Evolutionary conservation across 2,888 invertebrate species (phyloP).

Genomic region (Lasioglossum calceatum): DNA sequence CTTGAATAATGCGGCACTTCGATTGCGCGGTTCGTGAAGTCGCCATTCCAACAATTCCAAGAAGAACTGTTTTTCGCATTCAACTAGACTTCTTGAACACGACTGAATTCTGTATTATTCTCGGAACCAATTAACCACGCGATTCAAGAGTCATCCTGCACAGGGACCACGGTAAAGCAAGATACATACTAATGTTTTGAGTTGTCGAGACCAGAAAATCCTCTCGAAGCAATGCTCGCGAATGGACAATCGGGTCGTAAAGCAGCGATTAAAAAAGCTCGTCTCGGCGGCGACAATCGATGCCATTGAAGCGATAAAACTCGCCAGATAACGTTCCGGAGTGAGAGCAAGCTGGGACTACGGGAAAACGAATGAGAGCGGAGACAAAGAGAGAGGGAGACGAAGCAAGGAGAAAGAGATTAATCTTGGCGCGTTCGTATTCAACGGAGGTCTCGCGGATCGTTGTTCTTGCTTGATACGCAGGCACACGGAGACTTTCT

Average conservation of each 20-base stretch:
- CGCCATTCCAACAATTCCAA: not conserved
- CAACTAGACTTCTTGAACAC: not conserved
- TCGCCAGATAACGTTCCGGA: constrained; percentile 31
- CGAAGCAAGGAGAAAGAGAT: constrained; percentile 12
- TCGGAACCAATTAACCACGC: not conserved
- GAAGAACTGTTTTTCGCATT: not conserved
- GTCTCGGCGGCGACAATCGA: constrained; percentile 14
- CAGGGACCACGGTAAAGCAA: not conserved
- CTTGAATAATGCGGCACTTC: not conserved
- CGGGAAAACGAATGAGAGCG: constrained; percentile 31
- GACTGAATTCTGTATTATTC: not conserved
- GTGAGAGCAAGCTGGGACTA: constrained; percentile 1
- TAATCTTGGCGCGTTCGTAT: constrained; percentile 47
- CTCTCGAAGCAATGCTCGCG: not conserved
- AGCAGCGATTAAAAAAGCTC: constrained; percentile 24
- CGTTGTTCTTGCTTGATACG: constrained; percentile 23
- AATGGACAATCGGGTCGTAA: not conserved
- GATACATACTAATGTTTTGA: not conserved
- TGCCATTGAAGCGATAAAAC: constrained; percentile 63
- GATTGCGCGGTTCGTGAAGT: not conserved
- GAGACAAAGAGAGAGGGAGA: not conserved
- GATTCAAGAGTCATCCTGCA: not conserved
- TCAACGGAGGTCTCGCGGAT: constrained; percentile 23
- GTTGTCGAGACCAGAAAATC: not conserved
- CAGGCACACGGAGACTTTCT: constrained; percentile 37